These are phyloP conservation scores for Hydropotes inermis DNA, from an alignment of 2,113 vertebrate genomes.

Conservation along the genomic window DNA sequence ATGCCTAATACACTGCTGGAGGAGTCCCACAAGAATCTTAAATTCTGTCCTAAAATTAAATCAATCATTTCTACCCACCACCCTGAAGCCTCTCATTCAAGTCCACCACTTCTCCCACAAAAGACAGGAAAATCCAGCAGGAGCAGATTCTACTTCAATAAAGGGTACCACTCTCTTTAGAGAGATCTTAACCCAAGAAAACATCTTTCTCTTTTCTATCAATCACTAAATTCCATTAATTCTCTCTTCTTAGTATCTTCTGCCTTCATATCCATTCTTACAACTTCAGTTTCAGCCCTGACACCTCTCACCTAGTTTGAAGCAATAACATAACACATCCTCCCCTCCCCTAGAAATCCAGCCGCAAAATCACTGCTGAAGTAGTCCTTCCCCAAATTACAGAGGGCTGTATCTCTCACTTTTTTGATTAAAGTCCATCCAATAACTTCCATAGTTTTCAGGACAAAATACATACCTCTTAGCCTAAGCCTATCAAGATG, in stretches of 20 bases:
- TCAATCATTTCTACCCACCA: background rate
- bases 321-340: background rate
- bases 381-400: background rate
- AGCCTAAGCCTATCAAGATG: background rate
- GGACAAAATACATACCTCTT: background rate
- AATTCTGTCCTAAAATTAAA: background rate
- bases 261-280: background rate
- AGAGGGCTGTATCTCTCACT: background rate
- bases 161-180: background rate
- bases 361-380: background rate
- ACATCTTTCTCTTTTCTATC: background rate
- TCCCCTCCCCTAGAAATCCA: background rate
- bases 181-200: background rate
- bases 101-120: background rate
- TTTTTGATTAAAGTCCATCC: conserved; percentile 18
- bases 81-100: background rate
- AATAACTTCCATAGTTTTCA: background rate
- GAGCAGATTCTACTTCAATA: background rate
- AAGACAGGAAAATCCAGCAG: background rate
- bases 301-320: background rate
- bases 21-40: background rate
- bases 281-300: background rate
- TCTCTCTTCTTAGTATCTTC: background rate
- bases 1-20: background rate
- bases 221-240: background rate